Evolutionary conservation across 2,888 invertebrate species (phyloP), one percentile per base, ranked within the genome.

Genomic region (Hydroisotoma schaefferi): DNA sequence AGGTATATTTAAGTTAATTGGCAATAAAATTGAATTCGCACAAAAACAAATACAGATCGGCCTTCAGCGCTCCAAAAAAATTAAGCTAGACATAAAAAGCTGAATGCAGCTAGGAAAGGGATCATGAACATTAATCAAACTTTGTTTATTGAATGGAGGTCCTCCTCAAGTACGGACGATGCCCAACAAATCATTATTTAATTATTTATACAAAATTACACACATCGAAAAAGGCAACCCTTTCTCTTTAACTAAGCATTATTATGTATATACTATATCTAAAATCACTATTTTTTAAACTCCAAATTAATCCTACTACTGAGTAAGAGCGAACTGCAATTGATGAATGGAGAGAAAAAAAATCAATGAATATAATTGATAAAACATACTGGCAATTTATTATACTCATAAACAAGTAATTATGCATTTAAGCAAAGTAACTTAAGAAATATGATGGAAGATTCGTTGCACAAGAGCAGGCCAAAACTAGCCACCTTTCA

Each of bases 341-440:
- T 40, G n/a, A 5, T 40, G 40, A 15, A 10, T 15, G 8, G 5
- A 40, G 40, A 20, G 40, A 40, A 40, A 40, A 40, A 4, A 20
- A 40, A 40, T 40, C 20, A 40, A 40, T 40, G 5, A 4, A 10
- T 4, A 40, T 4, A 15, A 15, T 18, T 40, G 20, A 40, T 40
- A 40, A n/a, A n/a, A n/a, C n/a, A n/a, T n/a, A n/a, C n/a, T n/a
- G n/a, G n/a, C n/a, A n/a, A n/a, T 40, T 40, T 20, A 40, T 40
- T 40, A 46, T 10, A 46, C 25, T 46, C 46, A 23, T 46, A 46
- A 46, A 25, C 23, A 46, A 25, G 25, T 25, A 46, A 46, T 46
- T 46, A 46, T 46, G 46, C 46, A 46, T 22, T 46, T 10, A 43
- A 43, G 43, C 5, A 20, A 23, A 10, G 46, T 46, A 23, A 46